Percentiles rank a stretch among this genome's conserved stretches.
Conservation (phyloP, 1,140 invertebrate genomes). For the Arion vulgaris region DNA sequence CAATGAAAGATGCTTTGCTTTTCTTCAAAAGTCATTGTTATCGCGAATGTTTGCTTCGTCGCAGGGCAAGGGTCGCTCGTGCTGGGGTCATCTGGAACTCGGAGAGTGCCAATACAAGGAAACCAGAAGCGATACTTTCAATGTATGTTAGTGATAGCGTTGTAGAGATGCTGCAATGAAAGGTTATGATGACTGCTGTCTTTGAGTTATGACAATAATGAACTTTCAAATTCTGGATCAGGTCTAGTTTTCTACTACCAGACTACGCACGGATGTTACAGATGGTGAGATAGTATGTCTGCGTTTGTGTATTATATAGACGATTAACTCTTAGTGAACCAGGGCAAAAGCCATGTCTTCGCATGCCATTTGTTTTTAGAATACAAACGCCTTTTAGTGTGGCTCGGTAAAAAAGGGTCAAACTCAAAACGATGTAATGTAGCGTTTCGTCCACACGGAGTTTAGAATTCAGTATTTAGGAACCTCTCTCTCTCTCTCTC, state of each 20-base stretch:
- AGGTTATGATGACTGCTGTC: slow-evolving; percentile 18
- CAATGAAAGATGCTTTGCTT: background rate
- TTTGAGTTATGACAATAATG: slow-evolving; percentile 24
- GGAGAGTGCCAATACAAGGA: background rate
- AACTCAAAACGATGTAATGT: no score
- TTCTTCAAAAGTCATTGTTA: slow-evolving; percentile 6
- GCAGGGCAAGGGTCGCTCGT: slow-evolving; percentile 18
- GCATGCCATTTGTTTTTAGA: no score
- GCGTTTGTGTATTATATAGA: no score
- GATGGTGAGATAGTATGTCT: background rate
- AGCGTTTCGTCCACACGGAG: no score
- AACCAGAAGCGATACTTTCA: background rate
- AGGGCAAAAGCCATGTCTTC: no score
- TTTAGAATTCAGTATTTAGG: no score
- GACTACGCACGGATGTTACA: background rate
- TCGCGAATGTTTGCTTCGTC: background rate
- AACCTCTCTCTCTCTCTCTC: no score
- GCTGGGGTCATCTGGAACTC: slow-evolving; percentile 20
- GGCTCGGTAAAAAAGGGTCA: no score
- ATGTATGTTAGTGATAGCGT: background rate
- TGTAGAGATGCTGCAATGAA: background rate
- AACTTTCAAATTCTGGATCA: background rate
- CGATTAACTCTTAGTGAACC: no score
- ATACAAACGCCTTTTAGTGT: no score
- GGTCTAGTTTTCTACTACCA: background rate